These are phyloP conservation scores for Drosophila borborema DNA, from an alignment of 2,888 invertebrate genomes.

Conservation along the genomic window DNA sequence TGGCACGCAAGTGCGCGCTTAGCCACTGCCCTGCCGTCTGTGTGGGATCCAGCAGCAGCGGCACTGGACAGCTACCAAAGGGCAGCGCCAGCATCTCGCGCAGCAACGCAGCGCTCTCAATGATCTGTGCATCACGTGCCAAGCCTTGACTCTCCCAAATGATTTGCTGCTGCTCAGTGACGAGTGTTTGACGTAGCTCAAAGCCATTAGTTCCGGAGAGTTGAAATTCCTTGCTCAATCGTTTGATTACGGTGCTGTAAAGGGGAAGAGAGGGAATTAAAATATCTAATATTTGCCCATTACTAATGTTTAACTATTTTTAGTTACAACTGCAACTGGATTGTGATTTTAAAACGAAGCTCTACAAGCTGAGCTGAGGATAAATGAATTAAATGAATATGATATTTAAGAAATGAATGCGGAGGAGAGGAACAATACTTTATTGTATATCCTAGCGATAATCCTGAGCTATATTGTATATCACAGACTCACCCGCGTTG, in stretches of 20 bases:
- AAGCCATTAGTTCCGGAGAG: conserved; percentile 61
- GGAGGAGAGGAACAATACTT: not conserved
- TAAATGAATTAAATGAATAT: not conserved
- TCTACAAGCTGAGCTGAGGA: not conserved
- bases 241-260: conserved; percentile 63
- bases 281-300: not conserved
- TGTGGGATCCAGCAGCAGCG: conserved; percentile 95
- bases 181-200: conserved; percentile 76
- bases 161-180: conserved; percentile 85
- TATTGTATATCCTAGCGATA: not conserved
- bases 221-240: conserved; percentile 74
- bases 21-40: conserved; percentile 94
- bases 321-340: not conserved
- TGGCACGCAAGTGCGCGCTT: conserved; percentile 88
- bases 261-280: not conserved
- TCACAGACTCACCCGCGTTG: conserved; percentile 84
- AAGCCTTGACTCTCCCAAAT: conserved; percentile 86
- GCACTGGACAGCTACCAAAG: conserved; percentile 86
- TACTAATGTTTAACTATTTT: not conserved
- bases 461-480: not conserved
- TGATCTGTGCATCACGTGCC: conserved; percentile 84
- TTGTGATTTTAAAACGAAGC: not conserved
- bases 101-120: conserved; percentile 84
- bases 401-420: no score
- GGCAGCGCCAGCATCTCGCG: conserved; percentile 82